Evolutionary conservation across 2,888 invertebrate genomes (phyloP).

Genomic region (Drosophila lutescens): DNA sequence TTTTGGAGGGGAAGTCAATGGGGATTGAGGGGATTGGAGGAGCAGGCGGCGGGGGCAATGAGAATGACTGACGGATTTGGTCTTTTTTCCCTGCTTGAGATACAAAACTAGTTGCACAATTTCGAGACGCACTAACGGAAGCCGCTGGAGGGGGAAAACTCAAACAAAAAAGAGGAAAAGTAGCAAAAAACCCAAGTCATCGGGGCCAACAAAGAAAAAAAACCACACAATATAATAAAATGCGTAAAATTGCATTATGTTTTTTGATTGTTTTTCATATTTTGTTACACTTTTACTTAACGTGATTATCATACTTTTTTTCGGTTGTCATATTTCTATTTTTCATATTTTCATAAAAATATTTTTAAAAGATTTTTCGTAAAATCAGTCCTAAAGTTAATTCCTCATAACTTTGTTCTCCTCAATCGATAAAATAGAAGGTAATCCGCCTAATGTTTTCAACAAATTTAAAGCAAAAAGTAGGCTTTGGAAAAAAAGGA

Average conservation of each 20-base stretch:
- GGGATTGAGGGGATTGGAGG: background rate
- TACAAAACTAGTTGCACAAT: conserved; percentile 51
- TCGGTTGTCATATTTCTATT: background rate
- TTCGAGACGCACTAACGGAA: conserved; percentile 59
- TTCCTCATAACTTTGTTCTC: too few species aligned
- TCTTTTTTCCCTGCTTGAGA: background rate
- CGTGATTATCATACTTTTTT: conserved; percentile 40
- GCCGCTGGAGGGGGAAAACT: conserved; percentile 23
- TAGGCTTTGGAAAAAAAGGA: too few species aligned
- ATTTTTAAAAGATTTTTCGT: too few species aligned
- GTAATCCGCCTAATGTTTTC: too few species aligned
- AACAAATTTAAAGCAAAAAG: too few species aligned
- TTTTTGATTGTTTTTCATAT: background rate
- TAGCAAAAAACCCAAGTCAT: conserved; percentile 57
- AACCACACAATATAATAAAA: conserved; percentile 30
- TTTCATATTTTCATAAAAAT: background rate
- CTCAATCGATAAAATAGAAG: too few species aligned
- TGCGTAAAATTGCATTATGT: conserved; percentile 60
- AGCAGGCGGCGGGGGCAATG: background rate
- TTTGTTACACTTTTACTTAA: conserved; percentile 67
- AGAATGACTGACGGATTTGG: conserved; percentile 44
- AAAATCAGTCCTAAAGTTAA: too few species aligned
- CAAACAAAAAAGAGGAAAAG: conserved; percentile 7
- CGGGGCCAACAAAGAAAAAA: conserved; percentile 38
- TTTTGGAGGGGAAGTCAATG: conserved; percentile 6